Evolutionary conservation across 2,888 invertebrate species (phyloP), one percentile per base, ranked within the genome.

Genomic region (Ptychoptera albimana): DNA sequence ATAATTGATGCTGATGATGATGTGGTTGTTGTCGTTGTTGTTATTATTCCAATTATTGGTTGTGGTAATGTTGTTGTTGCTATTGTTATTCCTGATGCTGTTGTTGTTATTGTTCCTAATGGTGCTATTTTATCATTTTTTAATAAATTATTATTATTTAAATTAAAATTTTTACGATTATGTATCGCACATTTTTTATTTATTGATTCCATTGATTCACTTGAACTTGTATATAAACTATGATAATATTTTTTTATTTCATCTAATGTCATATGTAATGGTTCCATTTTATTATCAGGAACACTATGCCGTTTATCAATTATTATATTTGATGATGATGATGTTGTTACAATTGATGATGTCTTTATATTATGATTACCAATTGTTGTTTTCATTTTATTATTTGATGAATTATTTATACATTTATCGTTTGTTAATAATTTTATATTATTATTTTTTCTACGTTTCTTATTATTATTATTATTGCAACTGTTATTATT

Each of bases 211-310:
- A 69, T 71, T 30, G 79, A 79, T 56, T 81, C 80, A 55, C 79
- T 79, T 39, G 79, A 78, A 61, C 79, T 79, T 32, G 84, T 83
- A 60, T 86, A 86, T 37, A 87, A 68, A 8, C 82, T 84, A 52
- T 86, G 83, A 55, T 87, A 71, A 61, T 85, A 86, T 56, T 82
- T 82, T 50, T 85, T 74, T 57, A 87, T 85, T 66, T 87, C 86
- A 53, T 83, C 80, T 46, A 88, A 65, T 9, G 87, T 86, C 77
- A 87, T 80, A 60, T 87, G 87, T 49, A 86, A 74, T 2, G 81
- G 81, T 59, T 87, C 87, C 2, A 73, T 72, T 45, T 72, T 72
- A 42, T 73, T 74, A 49, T 75, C 76, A 1, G 76, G 77, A 45
- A 82, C 72, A 54, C 81, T 81, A 55, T 80, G 77, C 45, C 81